Base-by-base conservation (phyloP, 2,888 invertebrate species). In the Oxystoma pomonae region DNA sequence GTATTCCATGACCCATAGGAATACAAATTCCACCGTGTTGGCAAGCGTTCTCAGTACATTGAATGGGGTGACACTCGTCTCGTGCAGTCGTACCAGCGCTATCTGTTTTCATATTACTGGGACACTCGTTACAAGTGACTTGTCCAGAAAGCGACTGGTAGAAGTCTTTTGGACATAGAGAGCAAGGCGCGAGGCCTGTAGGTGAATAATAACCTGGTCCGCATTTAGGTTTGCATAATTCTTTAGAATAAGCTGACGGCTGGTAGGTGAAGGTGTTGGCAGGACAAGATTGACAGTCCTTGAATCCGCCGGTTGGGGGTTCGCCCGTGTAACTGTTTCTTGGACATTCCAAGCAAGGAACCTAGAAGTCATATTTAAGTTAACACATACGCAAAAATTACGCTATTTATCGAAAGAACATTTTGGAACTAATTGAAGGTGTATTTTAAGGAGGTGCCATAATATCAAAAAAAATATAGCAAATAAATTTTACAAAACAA, bases 291-390 rank as follows among this genome's bases (percentile, higher is more conserved):
- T 94, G 92, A 74, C 98, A 98, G 73, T 96, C 95, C 77, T 94
- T 95, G 79, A 91, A 96, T 20, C 96, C 96, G 61, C 92, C 93
- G 1, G 90, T 86, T 12, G 96, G 95, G 65, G 96, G 95, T 78
- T 92, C 90, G 0, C 88, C 87, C 0, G 92, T 92, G 79, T 89
- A 97, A 67, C 94, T 95, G 75, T 96, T 95, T 70, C 94, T 86
- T 1, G 96, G 94, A 80, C 98, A 98, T 78, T 96, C 95, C 65
- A 95, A 83, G 76, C 98, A 98, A 18, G 96, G 94, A 2, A 94
- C 61, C 61, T 61, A 51, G 16, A 55, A 21, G n/a, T n/a, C n/a
- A n/a, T n/a, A n/a, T n/a, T n/a, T n/a, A n/a, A n/a, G n/a, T n/a
- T n/a, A n/a, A n/a, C n/a, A n/a, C n/a, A n/a, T n/a, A n/a, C n/a